These are phyloP conservation scores for Drosophila fulvimacula DNA, from an alignment of 2,888 invertebrate genomes.

Conservation along the genomic window DNA sequence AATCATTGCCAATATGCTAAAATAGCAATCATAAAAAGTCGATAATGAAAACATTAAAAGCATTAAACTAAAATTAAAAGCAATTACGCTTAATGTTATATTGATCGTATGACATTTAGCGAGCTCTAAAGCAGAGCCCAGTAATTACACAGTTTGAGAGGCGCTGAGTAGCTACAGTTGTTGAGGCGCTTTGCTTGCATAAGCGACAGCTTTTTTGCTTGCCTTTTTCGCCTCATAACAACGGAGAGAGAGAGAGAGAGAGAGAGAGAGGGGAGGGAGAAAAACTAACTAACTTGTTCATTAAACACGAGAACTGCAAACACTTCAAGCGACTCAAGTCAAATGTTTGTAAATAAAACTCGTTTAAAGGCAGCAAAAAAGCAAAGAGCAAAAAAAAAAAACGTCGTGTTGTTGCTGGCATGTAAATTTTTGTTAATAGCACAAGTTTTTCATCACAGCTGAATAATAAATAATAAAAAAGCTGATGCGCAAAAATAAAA, in stretches of 20 bases:
- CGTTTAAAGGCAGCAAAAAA: conserved; percentile 55
- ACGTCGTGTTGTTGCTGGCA: conserved; percentile 38
- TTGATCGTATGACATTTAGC: conserved; percentile 21
- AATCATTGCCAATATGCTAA: background rate
- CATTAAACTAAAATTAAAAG: conserved; percentile 8
- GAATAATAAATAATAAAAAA: conserved; percentile 47
- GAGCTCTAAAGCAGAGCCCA: conserved; percentile 13
- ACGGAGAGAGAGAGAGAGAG: conserved; percentile 1
- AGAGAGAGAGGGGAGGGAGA: background rate
- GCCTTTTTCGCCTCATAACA: conserved; percentile 8
- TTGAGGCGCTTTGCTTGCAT: conserved; percentile 53
- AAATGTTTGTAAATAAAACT: conserved; percentile 77
- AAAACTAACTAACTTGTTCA: conserved; percentile 68
- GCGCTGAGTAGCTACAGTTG: conserved; percentile 36
- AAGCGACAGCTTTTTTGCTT: conserved; percentile 40
- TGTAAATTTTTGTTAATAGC: conserved; percentile 76
- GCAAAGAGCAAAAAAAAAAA: conserved; percentile 14
- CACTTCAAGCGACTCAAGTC: conserved; percentile 46
- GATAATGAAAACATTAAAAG: conserved; percentile 9
- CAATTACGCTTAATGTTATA: conserved; percentile 14
- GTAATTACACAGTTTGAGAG: conserved; percentile 35
- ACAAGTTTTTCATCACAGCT: conserved; percentile 69
- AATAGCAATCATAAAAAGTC: background rate
- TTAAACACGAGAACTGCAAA: conserved; percentile 75
- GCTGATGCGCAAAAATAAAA: conserved; percentile 36